Percentiles rank a stretch among this genome's conserved stretches.
Evolutionary conservation across 1,140 invertebrate genomes (phyloP).

Genomic region (Phortica variegata): DNA sequence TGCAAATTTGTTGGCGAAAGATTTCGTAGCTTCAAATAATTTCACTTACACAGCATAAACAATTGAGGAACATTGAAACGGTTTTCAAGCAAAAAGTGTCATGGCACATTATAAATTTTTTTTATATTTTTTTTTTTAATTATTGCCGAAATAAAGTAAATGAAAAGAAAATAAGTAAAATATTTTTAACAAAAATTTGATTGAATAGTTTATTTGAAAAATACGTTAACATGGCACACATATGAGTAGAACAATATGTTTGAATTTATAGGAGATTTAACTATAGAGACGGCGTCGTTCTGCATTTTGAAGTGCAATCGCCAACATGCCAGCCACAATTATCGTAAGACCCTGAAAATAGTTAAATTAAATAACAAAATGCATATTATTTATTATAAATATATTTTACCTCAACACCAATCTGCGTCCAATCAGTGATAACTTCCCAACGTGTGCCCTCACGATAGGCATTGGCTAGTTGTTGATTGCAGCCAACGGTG

Average conservation of each 20-base stretch:
- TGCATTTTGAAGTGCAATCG: slow-evolving; percentile 43
- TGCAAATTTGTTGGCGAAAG: not conserved
- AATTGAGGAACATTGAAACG: not conserved
- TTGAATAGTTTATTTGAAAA: too few relatives aligned
- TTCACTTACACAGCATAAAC: not conserved
- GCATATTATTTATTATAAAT: not conserved
- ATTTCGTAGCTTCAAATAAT: not conserved
- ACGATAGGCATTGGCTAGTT: slow-evolving; percentile 20
- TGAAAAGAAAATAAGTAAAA: not conserved
- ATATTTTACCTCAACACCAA: slow-evolving; percentile 43
- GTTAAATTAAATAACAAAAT: not conserved
- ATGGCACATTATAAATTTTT: not conserved
- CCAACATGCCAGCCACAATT: slow-evolving; percentile 35
- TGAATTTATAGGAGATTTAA: slow-evolving; percentile 6
- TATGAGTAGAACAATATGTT: slow-evolving; percentile 28
- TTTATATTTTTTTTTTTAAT: not conserved
- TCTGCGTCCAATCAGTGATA: slow-evolving; percentile 41
- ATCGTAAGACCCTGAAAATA: slow-evolving; percentile 27
- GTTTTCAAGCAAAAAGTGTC: not conserved
- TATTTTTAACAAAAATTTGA: not conserved
- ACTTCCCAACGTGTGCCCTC: slow-evolving; percentile 38
- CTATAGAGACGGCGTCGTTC: slow-evolving; percentile 33
- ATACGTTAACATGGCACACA: slow-evolving; percentile 1
- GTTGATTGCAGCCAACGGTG: slow-evolving; percentile 27
- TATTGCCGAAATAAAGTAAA: not conserved